Percentiles rank a stretch among this genome's conserved stretches.
These are phyloP conservation scores for Eulemur mongoz DNA, from an alignment of 2,797 vertebrate species.

Conservation along the genomic window DNA sequence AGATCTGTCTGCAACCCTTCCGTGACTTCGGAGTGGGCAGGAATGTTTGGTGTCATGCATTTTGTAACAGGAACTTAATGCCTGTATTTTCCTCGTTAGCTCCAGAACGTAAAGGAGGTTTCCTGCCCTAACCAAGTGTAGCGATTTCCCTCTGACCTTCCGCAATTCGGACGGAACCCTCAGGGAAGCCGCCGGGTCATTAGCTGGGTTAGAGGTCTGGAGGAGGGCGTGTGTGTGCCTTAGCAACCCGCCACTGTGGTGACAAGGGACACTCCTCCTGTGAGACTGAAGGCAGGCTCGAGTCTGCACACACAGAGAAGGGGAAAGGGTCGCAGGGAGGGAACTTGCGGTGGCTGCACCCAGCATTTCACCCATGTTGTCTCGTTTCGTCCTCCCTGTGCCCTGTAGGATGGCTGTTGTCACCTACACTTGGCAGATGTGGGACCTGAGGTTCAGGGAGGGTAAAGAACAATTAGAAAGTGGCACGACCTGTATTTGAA, in stretches of 20 bases:
- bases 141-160: neutral
- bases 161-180: too few species aligned
- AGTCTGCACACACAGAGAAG: neutral
- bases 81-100: neutral
- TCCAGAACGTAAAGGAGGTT: neutral
- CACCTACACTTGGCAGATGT: neutral
- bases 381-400: too few species aligned
- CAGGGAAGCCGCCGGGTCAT: fast-evolving
- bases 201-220: too few species aligned
- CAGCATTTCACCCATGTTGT: fast-evolving
- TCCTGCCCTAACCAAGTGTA: neutral
- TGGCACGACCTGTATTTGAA: neutral
- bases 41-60: neutral
- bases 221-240: fast-evolving
- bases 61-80: neutral
- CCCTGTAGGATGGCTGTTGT: fast-evolving
- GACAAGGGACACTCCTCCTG: too few species aligned
- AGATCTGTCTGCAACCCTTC: neutral
- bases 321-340: neutral
- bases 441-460: neutral
- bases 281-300: neutral
- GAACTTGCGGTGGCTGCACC: fast-evolving
- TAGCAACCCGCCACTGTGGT: fast-evolving
- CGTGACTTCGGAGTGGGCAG: neutral
- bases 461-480: neutral